A percentile compares a stretch with the other conserved stretches of the same genome.
Conservation (phyloP, 2,888 invertebrate species). For the Apantesis nais region DNA sequence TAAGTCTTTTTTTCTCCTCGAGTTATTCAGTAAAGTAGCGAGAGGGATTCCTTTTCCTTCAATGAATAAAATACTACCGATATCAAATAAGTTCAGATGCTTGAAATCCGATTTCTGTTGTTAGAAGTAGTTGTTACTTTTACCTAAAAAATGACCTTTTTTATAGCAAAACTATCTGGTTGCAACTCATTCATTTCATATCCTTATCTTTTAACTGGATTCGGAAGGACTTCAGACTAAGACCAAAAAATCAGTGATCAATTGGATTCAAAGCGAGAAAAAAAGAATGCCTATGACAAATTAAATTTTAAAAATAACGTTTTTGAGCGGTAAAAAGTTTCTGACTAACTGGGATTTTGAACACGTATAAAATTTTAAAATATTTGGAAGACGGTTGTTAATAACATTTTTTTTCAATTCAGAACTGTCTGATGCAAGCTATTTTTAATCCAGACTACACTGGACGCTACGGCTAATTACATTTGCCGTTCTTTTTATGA, state of each 20-base stretch:
- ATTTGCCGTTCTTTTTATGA: neutral
- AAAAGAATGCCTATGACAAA: neutral
- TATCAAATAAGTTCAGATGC: neutral
- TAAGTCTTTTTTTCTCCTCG: neutral
- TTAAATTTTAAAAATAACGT: neutral
- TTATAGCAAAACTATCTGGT: neutral
- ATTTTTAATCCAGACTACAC: neutral
- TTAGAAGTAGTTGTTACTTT: too few species aligned
- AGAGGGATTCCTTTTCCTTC: neutral
- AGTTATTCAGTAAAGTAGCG: neutral
- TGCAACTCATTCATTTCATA: neutral
- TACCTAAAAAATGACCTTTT: neutral
- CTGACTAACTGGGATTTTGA: neutral
- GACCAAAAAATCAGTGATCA: neutral
- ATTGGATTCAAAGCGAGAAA: neutral
- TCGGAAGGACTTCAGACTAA: neutral
- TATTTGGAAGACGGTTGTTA: neutral
- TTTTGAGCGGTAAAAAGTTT: neutral
- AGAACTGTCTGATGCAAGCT: neutral
- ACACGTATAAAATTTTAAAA: too few species aligned
- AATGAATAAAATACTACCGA: neutral
- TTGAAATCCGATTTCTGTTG: too few species aligned
- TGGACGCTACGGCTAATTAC: neutral
- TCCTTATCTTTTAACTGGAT: neutral
- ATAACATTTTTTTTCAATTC: neutral